phyloP scores from a whole-genome alignment of 1,140 invertebrate species.

The Augochlora pura region DNA sequence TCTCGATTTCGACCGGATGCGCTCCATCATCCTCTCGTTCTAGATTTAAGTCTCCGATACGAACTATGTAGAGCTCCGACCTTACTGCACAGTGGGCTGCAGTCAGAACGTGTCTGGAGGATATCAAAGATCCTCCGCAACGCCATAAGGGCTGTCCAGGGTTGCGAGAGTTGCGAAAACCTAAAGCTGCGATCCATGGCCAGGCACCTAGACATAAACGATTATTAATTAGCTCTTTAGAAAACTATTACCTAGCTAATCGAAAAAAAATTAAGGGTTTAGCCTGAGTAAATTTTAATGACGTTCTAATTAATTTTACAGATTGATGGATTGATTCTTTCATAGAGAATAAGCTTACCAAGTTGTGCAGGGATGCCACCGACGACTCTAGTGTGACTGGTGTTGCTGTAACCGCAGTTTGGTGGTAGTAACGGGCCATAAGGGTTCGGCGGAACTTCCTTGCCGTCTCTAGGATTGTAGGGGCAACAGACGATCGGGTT shows the following conservation, averaged over 20 bases:
- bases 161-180: slow-evolving; percentile 55
- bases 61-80: slow-evolving; percentile 82
- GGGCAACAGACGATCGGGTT: slow-evolving; percentile 82
- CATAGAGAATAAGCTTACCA: slow-evolving; percentile 39
- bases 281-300: too few species aligned
- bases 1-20: slow-evolving; percentile 83
- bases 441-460: neutral
- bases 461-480: neutral
- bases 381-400: slow-evolving; percentile 57
- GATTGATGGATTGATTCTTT: too few species aligned
- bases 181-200: slow-evolving; percentile 73
- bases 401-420: slow-evolving; percentile 68
- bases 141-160: slow-evolving; percentile 76
- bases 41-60: slow-evolving; percentile 88
- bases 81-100: slow-evolving; percentile 90
- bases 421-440: slow-evolving; percentile 58
- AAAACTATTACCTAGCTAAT: too few species aligned
- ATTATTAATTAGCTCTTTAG: neutral
- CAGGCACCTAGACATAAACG: slow-evolving; percentile 60
- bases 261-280: too few species aligned
- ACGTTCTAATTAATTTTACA: too few species aligned
- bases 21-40: slow-evolving; percentile 83
- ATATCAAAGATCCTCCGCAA: slow-evolving; percentile 91
- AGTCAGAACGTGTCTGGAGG: slow-evolving; percentile 87
- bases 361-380: slow-evolving; percentile 65